phyloP scores from a whole-genome alignment of 2,113 vertebrate species.

The Origma solitaria region DNA sequence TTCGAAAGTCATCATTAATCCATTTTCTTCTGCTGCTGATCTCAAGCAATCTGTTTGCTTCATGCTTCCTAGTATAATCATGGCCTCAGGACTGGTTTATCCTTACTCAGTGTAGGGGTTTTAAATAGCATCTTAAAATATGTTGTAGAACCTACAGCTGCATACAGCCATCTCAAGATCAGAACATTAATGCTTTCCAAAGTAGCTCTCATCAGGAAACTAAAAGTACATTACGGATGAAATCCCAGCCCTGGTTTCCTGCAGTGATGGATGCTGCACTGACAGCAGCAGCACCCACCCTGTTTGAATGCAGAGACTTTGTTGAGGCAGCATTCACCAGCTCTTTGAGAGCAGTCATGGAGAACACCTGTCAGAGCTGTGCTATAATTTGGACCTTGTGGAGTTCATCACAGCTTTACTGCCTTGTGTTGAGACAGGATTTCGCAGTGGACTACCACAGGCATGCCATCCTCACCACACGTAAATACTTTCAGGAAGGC shows the following conservation, averaged over 20 bases:
- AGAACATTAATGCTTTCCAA: not conserved
- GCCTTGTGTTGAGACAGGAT: accelerated
- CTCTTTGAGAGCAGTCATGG: not conserved
- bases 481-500: not conserved
- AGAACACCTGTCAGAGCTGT: not conserved
- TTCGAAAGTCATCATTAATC: conserved; percentile 17
- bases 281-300: not conserved
- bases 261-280: not conserved
- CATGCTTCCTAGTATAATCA: not conserved
- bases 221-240: not conserved
- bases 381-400: not conserved
- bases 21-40: not conserved
- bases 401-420: not conserved
- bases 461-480: not conserved
- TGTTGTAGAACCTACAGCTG: not conserved
- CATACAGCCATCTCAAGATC: not conserved
- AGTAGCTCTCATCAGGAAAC: not conserved
- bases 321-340: not conserved
- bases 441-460: not conserved
- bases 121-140: not conserved
- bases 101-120: not conserved
- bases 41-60: not conserved
- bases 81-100: conserved; percentile 15
- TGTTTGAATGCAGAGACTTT: not conserved
- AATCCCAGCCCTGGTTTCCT: not conserved